A percentile compares a stretch with the other conserved stretches of the same genome.
These are phyloP conservation scores for Goniozus legneri DNA, from an alignment of 1,140 invertebrate species.

Conservation along the genomic window DNA sequence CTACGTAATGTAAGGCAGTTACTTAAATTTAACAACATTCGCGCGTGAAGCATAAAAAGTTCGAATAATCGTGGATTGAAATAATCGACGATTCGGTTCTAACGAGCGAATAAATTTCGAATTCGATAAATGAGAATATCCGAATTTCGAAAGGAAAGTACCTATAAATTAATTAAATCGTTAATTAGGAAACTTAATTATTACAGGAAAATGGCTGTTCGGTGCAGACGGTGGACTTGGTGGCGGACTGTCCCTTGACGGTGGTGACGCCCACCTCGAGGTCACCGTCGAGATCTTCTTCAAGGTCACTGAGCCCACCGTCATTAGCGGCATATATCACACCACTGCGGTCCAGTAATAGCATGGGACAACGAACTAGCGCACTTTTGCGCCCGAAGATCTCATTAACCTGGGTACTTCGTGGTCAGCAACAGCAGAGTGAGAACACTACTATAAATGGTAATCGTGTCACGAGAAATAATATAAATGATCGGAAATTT, in stretches of 20 bases:
- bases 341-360: constrained; percentile 17
- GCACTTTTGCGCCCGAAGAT: constrained; percentile 62
- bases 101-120: too few relatives aligned
- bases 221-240: constrained; percentile 42
- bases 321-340: constrained; percentile 9
- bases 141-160: too few relatives aligned
- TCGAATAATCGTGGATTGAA: too few relatives aligned
- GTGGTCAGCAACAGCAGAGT: constrained; percentile 57
- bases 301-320: constrained; percentile 16
- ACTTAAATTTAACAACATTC: too few relatives aligned
- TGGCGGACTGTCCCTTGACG: constrained; percentile 37
- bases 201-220: constrained; percentile 33
- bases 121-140: too few relatives aligned
- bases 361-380: constrained; percentile 57
- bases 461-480: too few relatives aligned
- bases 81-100: too few relatives aligned
- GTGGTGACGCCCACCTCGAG: constrained; percentile 25
- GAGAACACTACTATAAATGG: too few relatives aligned
- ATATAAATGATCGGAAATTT: too few relatives aligned
- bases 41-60: too few relatives aligned
- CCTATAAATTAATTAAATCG: too few relatives aligned
- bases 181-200: background rate
- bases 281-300: constrained; percentile 16
- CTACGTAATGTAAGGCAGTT: too few relatives aligned
- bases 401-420: constrained; percentile 67